Evolutionary conservation across 2,888 invertebrate genomes (phyloP), one percentile per base, ranked within the genome.

Genomic region (Quadriops clusia): DNA sequence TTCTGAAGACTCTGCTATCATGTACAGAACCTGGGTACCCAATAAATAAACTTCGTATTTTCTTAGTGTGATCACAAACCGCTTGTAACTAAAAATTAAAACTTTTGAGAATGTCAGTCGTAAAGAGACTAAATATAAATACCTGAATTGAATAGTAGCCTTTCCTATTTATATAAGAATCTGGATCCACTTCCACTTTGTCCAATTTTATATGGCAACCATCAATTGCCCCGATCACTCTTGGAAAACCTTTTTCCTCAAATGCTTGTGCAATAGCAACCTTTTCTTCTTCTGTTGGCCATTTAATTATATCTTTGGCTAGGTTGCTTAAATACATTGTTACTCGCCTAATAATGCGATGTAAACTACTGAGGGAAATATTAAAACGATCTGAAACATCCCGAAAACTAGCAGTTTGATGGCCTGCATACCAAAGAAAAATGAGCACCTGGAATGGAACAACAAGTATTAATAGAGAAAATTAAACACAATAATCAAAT

Each of bases 301-400:
- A 42, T 11, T 9, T 34, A n/a, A 43, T 42, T 18, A 42, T 18
- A 23, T 40, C 24, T 13, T 8, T n/a, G 5, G 41, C 36, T 20
- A 36, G 34, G 32, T 32, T 32, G 24, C 42, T 41, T 15, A 42
- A 13, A 20, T 20, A 32, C 14, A 27, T 23, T 9, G 14, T 23
- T 8, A 37, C 22, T 20, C 35, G 33, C 8, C 18, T 13, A 22
- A 43, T 39, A 10, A 41, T 38, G 11, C 14, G 20, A 27, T 37
- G 27, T 9, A 44, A 28, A 7, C 29, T 26, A 29, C 40, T 42
- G 9, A 40, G 33, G 6, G 34, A 23, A 17, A 44, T 34, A 28
- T 43, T 31, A 27, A 42, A 44, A 10, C 42, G 27, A 14, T 41
- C 42, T 3, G 36, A 28, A 10, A 45, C 41, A 37, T 45, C 42